A percentile compares a stretch with the other conserved stretches of the same genome.
Conservation (phyloP, 2,797 vertebrate species). For the Scomberomorus guttatus region DNA sequence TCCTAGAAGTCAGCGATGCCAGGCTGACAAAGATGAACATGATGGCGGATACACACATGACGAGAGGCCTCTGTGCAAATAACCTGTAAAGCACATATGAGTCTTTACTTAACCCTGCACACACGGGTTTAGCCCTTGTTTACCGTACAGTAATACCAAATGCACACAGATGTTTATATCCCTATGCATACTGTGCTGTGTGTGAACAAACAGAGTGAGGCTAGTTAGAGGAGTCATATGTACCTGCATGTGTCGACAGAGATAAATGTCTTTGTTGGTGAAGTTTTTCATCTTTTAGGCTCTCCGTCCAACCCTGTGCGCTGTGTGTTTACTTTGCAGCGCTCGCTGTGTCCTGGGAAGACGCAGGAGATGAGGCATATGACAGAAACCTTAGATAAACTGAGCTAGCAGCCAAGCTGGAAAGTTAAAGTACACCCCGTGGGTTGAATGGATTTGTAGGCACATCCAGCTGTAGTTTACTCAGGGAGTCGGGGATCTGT, state of each 20-base stretch:
- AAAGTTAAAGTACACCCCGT: not conserved
- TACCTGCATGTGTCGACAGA: not conserved
- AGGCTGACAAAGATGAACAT: not conserved
- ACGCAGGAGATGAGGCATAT: slow-evolving; percentile 12
- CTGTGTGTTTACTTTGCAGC: slow-evolving; percentile 16
- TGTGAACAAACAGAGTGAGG: slow-evolving; percentile 15
- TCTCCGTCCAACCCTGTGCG: not conserved
- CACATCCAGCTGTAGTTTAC: not conserved
- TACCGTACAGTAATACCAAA: slow-evolving; percentile 47
- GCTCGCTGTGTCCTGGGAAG: slow-evolving; percentile 12
- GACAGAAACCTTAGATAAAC: slow-evolving; percentile 35
- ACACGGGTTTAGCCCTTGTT: slow-evolving; percentile 42
- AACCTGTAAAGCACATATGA: not conserved
- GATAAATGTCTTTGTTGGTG: not conserved
- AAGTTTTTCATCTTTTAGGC: not conserved
- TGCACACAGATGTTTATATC: slow-evolving; percentile 34
- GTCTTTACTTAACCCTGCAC: slow-evolving; percentile 30
- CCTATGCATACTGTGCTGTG: not conserved
- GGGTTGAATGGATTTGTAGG: not conserved
- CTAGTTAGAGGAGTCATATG: not conserved
- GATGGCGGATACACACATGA: not conserved
- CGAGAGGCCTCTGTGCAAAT: slow-evolving; percentile 33
- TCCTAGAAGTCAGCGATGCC: not conserved
- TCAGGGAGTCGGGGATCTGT: not conserved
- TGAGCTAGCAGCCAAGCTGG: not conserved